These are phyloP conservation scores for Drosophila melanogaster DNA, from an alignment of 1,140 invertebrate genomes.

Conservation along the genomic window DNA sequence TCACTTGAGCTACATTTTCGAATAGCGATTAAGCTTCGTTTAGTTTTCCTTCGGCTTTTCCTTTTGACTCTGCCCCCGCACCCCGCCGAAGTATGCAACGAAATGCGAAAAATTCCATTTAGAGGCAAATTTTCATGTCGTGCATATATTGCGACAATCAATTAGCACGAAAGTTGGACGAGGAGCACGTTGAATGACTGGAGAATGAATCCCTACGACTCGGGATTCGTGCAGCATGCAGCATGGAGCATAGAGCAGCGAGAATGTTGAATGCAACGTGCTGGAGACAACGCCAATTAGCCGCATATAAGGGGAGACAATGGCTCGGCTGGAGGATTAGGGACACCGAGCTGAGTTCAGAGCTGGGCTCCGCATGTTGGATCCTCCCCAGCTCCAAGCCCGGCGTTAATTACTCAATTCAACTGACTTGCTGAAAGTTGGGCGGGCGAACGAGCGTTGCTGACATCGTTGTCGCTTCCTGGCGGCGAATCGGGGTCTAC, in stretches of 20 bases:
- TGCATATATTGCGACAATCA: conserved; percentile 54
- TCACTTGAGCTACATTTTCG: conserved; percentile 36
- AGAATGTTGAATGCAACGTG: conserved; percentile 35
- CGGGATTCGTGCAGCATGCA: conserved; percentile 18
- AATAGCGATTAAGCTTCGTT: conserved; percentile 27
- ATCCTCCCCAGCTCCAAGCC: conserved; percentile 4
- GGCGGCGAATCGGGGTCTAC: conserved; percentile 1
- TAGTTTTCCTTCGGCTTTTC: conserved; percentile 32
- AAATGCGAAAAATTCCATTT: conserved; percentile 47
- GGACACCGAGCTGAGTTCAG: conserved; percentile 40
- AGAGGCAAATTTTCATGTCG: conserved; percentile 47
- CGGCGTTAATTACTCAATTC: conserved; percentile 79
- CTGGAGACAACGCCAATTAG: conserved; percentile 69
- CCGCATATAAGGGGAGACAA: conserved; percentile 74
- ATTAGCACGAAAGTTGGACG: conserved; percentile 37
- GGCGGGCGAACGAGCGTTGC: conserved; percentile 46
- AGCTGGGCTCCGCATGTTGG: neutral
- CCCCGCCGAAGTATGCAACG: conserved; percentile 23
- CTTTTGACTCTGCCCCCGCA: conserved; percentile 22
- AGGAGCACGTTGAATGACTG: conserved; percentile 27
- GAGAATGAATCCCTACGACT: conserved; percentile 32
- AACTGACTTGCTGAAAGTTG: conserved; percentile 64
- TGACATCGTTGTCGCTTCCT: conserved; percentile 53
- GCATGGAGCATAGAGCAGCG: neutral
- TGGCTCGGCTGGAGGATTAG: conserved; percentile 63